Conservation (phyloP, 2,113 vertebrate species). For the Triplophysa rosa region DNA sequence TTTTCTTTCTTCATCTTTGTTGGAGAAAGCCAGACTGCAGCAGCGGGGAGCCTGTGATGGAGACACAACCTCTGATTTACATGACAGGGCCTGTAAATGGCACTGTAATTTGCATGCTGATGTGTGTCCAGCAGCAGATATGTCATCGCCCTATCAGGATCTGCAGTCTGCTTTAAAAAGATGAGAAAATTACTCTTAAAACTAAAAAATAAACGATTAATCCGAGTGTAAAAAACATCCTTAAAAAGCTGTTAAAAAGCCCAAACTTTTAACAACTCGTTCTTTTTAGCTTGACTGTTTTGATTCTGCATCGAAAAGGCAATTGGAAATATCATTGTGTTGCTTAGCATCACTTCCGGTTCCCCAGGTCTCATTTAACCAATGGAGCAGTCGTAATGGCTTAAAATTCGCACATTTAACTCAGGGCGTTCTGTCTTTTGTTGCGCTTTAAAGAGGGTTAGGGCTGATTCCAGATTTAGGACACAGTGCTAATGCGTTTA, state of each 20-base stretch:
- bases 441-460: conserved; percentile 20
- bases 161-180: conserved; percentile 32
- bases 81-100: conserved; percentile 9
- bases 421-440: conserved; percentile 28
- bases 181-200: conserved; percentile 21
- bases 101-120: conserved; percentile 53
- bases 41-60: conserved; percentile 41
- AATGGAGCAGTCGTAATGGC: conserved; percentile 59
- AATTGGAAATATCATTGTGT: conserved; percentile 63
- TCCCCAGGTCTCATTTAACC: conserved; percentile 62
- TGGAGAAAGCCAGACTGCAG: background rate
- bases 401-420: conserved; percentile 52
- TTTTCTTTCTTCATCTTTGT: background rate
- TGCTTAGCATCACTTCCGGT: conserved; percentile 51
- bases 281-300: background rate
- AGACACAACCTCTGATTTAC: conserved; percentile 55
- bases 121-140: conserved; percentile 63
- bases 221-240: background rate
- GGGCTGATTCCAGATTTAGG: conserved; percentile 17
- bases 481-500: conserved; percentile 21
- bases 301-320: background rate
- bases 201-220: background rate
- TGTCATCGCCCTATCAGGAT: conserved; percentile 61
- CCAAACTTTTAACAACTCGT: too few species aligned
- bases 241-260: background rate